phyloP scores from a whole-genome alignment of 2,888 invertebrate genomes.

The Liopterus haemorrhoidalis region DNA sequence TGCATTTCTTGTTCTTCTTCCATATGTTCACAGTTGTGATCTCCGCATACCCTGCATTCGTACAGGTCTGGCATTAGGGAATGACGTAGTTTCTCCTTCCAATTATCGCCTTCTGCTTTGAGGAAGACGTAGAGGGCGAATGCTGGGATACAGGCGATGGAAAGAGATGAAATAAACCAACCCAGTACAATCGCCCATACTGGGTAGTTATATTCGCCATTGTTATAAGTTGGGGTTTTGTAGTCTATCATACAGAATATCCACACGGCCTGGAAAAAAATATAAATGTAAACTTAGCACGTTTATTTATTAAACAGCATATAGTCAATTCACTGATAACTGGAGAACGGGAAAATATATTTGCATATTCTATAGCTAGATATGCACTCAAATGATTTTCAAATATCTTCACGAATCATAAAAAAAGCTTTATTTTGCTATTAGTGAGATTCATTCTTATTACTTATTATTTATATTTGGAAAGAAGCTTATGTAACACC shows the following conservation, averaged over 20 bases:
- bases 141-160: conserved; percentile 78
- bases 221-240: conserved; percentile 76
- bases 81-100: conserved; percentile 70
- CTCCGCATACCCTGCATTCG: conserved; percentile 68
- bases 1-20: conserved; percentile 40
- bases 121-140: conserved; percentile 68
- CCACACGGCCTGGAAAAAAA: conserved; percentile 65
- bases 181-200: conserved; percentile 80
- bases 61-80: conserved; percentile 70
- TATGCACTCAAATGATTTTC: no score
- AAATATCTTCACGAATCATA: no score
- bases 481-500: no score
- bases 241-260: conserved; percentile 84
- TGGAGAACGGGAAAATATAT: no score
- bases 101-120: conserved; percentile 63
- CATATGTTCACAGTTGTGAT: conserved; percentile 67
- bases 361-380: no score
- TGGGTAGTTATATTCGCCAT: conserved; percentile 72
- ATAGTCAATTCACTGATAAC: no score
- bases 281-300: conserved; percentile 27
- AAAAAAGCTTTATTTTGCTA: no score
- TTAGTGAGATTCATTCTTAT: no score
- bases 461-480: no score
- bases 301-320: no score
- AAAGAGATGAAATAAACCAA: conserved; percentile 78